These are phyloP conservation scores for Cheilosia vulpina DNA, from an alignment of 2,888 invertebrate genomes.

Conservation along the genomic window DNA sequence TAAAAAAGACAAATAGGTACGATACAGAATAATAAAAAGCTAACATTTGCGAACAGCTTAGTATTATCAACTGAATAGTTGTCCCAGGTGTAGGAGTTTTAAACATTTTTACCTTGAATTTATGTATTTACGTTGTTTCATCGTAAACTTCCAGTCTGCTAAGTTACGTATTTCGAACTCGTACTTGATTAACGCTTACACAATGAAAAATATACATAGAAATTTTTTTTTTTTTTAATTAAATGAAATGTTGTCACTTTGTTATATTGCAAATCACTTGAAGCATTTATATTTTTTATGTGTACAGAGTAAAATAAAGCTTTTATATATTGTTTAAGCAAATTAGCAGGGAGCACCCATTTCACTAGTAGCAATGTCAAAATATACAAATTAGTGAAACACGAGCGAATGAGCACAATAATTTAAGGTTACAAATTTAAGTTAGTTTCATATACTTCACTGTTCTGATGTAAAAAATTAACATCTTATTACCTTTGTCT, in stretches of 20 bases:
- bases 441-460: constrained; percentile 1
- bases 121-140: constrained; percentile 55
- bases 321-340: constrained; percentile 35
- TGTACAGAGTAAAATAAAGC: constrained; percentile 21
- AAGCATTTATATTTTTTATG: constrained; percentile 1
- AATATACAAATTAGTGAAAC: constrained; percentile 49
- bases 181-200: constrained; percentile 14
- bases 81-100: constrained; percentile 17
- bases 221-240: constrained; percentile 18
- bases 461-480: constrained; percentile 1
- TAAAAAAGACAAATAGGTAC: background rate
- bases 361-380: constrained; percentile 53
- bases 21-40: background rate
- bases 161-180: constrained; percentile 34
- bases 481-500: constrained; percentile 50
- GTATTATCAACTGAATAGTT: constrained; percentile 24
- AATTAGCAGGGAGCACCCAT: constrained; percentile 58
- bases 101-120: constrained; percentile 47
- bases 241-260: constrained; percentile 27
- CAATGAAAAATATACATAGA: background rate
- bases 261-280: constrained; percentile 36
- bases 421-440: constrained; percentile 37
- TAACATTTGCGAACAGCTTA: constrained; percentile 11
- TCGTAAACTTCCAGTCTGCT: constrained; percentile 42
- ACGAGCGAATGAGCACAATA: constrained; percentile 37